These are phyloP conservation scores for Gastracanthus pulcherrimus DNA, from an alignment of 2,888 invertebrate genomes.

Conservation along the genomic window DNA sequence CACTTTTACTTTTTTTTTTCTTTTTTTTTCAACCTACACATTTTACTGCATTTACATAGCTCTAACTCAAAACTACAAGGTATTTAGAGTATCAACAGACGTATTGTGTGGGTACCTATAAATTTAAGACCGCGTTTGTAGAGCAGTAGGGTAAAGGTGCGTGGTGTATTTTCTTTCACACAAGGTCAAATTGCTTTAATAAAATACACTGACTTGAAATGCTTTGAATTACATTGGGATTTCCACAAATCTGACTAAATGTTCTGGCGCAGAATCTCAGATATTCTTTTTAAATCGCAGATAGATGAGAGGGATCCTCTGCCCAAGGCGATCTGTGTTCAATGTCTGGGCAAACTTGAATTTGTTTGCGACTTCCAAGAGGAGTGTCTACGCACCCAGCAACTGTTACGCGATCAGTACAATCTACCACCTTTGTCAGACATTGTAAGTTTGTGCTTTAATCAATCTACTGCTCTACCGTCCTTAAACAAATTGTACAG, in stretches of 20 bases:
- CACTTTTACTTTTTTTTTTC: not conserved
- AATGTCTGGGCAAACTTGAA: constrained; percentile 76
- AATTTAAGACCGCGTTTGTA: constrained; percentile 47
- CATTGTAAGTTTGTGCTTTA: constrained; percentile 70
- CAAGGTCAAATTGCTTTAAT: constrained; percentile 9
- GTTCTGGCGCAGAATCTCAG: constrained; percentile 48
- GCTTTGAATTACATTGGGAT: constrained; percentile 21
- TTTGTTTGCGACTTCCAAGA: constrained; percentile 77
- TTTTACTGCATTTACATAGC: not conserved
- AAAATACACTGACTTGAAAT: constrained; percentile 6
- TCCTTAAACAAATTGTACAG: constrained; percentile 47
- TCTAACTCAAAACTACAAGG: not conserved
- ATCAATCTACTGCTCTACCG: constrained; percentile 64
- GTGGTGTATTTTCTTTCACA: constrained; percentile 15
- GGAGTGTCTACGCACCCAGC: constrained; percentile 76
- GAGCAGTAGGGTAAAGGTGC: constrained; percentile 65
- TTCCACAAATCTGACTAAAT: constrained; percentile 13
- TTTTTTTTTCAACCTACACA: not conserved
- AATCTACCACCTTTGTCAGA: constrained; percentile 73
- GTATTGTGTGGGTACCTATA: constrained; percentile 52
- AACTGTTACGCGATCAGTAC: constrained; percentile 74
- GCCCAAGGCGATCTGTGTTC: constrained; percentile 76
- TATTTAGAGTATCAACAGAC: constrained; percentile 40
- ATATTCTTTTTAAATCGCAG: constrained; percentile 71
- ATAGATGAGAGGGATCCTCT: constrained; percentile 76